Percentiles rank a stretch among this genome's conserved stretches.
These are phyloP conservation scores for Zoanthus sansibaricus DNA, from an alignment of 92 coral and sea anemone genomes.

Conservation along the genomic window DNA sequence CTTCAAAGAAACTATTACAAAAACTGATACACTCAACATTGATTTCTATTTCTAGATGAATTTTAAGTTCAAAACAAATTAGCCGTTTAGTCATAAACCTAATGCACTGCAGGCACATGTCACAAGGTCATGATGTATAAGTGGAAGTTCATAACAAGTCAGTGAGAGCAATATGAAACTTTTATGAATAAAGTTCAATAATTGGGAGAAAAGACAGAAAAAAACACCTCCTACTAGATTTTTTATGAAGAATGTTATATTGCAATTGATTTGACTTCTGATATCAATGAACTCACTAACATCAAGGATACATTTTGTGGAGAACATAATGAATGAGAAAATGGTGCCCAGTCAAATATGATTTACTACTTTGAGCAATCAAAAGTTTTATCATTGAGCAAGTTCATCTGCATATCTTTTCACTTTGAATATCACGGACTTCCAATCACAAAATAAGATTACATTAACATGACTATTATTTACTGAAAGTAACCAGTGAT, in stretches of 20 bases:
- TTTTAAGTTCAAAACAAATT: no score
- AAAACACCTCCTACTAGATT: conserved; percentile 37
- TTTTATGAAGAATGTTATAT: conserved; percentile 20
- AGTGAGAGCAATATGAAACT: conserved; percentile 39
- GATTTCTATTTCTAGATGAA: no score
- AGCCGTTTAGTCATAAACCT: no score
- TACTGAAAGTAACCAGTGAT: conserved; percentile 64
- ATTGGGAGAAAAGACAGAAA: conserved; percentile 19
- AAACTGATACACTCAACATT: no score
- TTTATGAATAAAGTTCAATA: conserved; percentile 38
- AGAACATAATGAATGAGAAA: neutral
- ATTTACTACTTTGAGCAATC: neutral
- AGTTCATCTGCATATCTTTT: no score
- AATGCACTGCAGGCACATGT: no score
- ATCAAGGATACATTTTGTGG: neutral
- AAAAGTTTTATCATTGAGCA: no score
- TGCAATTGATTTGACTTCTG: conserved; percentile 1
- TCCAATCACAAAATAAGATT: no score
- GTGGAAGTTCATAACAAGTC: no score
- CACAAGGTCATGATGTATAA: no score
- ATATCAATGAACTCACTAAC: conserved; percentile 5
- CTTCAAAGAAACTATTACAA: no score
- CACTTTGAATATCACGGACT: no score
- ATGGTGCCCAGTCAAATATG: conserved; percentile 9
- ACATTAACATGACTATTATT: conserved; percentile 52